These are phyloP conservation scores for Nematopogon swammerdamellus DNA, from an alignment of 2,888 invertebrate species.

Conservation along the genomic window DNA sequence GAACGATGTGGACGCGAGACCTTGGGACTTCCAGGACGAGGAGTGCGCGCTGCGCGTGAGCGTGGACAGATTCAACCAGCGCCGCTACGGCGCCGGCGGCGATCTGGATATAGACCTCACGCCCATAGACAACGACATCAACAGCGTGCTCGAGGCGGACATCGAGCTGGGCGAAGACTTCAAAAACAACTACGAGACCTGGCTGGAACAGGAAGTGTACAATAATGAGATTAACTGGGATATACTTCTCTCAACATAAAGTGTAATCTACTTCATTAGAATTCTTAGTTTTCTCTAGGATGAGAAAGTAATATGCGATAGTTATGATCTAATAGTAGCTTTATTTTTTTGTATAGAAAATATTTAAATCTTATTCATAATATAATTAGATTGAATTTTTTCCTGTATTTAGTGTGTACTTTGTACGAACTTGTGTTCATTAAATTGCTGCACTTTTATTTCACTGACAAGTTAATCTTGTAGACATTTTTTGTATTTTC, in stretches of 20 bases:
- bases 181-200: constrained; percentile 88
- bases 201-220: constrained; percentile 97
- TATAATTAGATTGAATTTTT: no score
- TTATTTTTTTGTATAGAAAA: no score
- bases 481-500: no score
- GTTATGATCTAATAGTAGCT: no score
- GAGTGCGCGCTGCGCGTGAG: constrained; percentile 91
- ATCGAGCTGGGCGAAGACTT: constrained; percentile 90
- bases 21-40: constrained; percentile 98
- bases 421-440: no score
- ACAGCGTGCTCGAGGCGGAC: constrained; percentile 73
- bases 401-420: no score
- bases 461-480: no score
- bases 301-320: no score
- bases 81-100: constrained; percentile 70
- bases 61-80: constrained; percentile 94
- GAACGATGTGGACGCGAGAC: constrained; percentile 95
- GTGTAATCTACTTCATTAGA: no score
- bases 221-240: constrained; percentile 83
- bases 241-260: constrained; percentile 26
- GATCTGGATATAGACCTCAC: constrained; percentile 58
- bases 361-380: no score
- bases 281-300: no score
- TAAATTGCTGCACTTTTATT: no score
- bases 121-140: constrained; percentile 76